Evolutionary conservation across 2,797 vertebrate genomes (phyloP).

Genomic region (Hypotaenidia okinawae): DNA sequence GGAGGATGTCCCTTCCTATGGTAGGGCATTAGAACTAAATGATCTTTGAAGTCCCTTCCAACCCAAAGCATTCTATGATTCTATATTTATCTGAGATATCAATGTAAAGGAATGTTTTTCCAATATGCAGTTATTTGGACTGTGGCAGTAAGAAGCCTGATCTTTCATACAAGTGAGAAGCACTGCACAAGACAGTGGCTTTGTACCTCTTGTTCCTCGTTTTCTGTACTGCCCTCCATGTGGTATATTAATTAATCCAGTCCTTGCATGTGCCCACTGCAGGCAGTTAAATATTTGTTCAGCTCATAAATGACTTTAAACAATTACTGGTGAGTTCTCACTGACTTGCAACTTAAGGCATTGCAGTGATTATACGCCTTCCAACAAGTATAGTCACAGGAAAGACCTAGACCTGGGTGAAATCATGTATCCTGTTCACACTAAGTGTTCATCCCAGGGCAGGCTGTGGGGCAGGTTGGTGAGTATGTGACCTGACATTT

Average conservation of each 20-base stretch:
- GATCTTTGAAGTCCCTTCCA: too few species aligned
- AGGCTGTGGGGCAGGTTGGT: neutral
- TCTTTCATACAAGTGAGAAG: neutral
- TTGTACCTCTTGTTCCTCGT: neutral
- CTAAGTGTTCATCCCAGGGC: neutral
- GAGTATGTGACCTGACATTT: neutral
- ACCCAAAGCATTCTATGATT: too few species aligned
- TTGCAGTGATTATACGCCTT: neutral
- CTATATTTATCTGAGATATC: neutral
- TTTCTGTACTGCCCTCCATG: neutral
- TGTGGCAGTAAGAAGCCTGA: neutral
- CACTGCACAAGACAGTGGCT: rapidly evolving
- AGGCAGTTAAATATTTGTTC: neutral
- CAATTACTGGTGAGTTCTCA: neutral
- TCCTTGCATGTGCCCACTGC: neutral
- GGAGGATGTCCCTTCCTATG: too few species aligned
- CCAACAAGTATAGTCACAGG: neutral
- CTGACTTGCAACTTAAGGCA: neutral
- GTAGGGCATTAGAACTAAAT: too few species aligned
- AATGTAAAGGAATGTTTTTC: neutral
- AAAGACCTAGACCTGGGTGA: neutral
- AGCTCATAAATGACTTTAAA: neutral
- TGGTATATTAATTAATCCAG: neutral
- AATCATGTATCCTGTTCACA: rapidly evolving
- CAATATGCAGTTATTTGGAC: neutral